These are phyloP conservation scores for Calidris pugnax DNA, from an alignment of 2,113 vertebrate genomes.

Conservation along the genomic window DNA sequence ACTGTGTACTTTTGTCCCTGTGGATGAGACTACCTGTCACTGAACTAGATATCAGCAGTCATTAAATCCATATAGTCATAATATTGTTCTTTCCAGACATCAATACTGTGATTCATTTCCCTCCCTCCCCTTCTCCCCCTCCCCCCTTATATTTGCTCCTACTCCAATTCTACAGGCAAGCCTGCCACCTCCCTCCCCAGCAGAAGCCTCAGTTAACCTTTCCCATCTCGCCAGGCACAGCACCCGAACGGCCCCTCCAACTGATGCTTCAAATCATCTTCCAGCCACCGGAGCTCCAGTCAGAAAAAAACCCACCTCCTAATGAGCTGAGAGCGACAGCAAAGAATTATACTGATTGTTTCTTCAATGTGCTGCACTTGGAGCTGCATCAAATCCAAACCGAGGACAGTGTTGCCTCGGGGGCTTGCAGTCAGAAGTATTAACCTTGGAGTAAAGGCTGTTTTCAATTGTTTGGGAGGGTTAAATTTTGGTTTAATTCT, in stretches of 20 bases:
- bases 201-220: conserved; percentile 12
- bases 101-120: conserved; percentile 13
- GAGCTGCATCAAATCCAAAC: not conserved
- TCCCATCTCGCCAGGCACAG: not conserved
- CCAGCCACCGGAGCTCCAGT: not conserved
- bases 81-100: conserved; percentile 42
- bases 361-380: not conserved
- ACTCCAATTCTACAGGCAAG: not conserved
- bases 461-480: not conserved
- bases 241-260: accelerated
- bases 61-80: conserved; percentile 15
- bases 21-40: conserved; percentile 37
- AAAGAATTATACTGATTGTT: conserved; percentile 1
- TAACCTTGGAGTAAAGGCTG: not conserved
- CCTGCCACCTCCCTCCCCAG: not conserved
- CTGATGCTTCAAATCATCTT: not conserved
- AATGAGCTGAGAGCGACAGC: not conserved
- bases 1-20: conserved; percentile 36
- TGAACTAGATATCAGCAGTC: conserved; percentile 13
- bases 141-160: not conserved
- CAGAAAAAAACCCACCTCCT: not conserved
- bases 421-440: not conserved
- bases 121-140: no score
- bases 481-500: not conserved
- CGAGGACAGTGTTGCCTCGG: not conserved